Conservation (phyloP, 2,888 invertebrate genomes). For the Aleiodes alternator region DNA sequence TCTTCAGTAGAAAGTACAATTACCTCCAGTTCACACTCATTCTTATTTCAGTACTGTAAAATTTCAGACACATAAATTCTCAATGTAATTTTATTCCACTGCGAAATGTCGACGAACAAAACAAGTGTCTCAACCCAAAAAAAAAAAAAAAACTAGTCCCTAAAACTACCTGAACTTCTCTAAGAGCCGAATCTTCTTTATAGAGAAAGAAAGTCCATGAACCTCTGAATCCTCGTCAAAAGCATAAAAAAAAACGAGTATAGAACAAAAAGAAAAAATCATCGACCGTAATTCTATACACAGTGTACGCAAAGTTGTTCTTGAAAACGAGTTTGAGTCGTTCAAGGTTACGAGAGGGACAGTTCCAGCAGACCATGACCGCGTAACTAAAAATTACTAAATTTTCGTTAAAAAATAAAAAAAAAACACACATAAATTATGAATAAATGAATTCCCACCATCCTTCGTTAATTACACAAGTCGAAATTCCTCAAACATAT, state of each 20-base stretch:
- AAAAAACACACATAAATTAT: conserved; percentile 3
- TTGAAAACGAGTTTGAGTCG: conserved; percentile 31
- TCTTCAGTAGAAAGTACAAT: too few relatives aligned
- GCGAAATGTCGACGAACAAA: background rate
- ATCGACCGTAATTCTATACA: background rate
- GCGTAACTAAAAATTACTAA: conserved; percentile 22
- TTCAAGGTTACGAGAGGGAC: conserved; percentile 30
- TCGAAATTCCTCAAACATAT: background rate
- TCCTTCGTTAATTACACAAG: background rate
- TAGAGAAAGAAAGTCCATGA: background rate
- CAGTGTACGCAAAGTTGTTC: conserved; percentile 1
- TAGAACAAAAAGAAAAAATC: background rate
- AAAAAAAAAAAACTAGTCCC: background rate
- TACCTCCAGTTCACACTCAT: too few relatives aligned
- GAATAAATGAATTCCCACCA: background rate
- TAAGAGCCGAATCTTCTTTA: too few relatives aligned
- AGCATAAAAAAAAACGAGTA: too few relatives aligned
- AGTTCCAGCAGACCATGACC: conserved; percentile 27
- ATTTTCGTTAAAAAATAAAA: background rate
- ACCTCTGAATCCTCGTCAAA: too few relatives aligned
- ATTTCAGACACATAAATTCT: background rate
- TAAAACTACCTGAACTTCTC: background rate
- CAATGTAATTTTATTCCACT: conserved; percentile 1
- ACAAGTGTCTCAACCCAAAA: too few relatives aligned
- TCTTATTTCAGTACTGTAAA: too few relatives aligned